phyloP scores from a whole-genome alignment of 2,797 vertebrate species.

The Eurystomus glaucurus region DNA sequence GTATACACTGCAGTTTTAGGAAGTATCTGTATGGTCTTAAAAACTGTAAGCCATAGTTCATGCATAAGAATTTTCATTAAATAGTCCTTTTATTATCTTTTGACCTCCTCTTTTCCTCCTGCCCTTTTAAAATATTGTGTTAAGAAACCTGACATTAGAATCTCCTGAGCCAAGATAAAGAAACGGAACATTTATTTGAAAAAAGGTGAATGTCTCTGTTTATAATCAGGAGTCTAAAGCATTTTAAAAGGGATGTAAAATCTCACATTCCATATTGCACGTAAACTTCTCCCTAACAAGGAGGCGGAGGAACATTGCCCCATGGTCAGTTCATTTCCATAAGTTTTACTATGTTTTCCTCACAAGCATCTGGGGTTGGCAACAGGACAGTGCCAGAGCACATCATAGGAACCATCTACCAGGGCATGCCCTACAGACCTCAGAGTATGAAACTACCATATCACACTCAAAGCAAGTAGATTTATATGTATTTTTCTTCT shows the following conservation, averaged over 20 bases:
- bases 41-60: background rate
- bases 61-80: background rate
- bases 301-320: background rate
- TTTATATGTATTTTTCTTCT: background rate
- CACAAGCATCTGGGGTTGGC: background rate
- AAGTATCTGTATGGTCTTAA: background rate
- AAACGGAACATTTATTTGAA: background rate
- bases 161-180: background rate
- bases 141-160: background rate
- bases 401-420: background rate
- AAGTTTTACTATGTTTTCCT: background rate
- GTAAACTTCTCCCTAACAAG: background rate
- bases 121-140: background rate
- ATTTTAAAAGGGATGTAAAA: background rate
- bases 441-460: background rate
- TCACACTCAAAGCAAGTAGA: background rate
- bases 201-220: background rate
- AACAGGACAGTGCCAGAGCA: background rate
- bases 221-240: background rate
- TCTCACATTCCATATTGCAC: background rate
- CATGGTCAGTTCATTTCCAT: background rate
- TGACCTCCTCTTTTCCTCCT: background rate
- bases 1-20: accelerated
- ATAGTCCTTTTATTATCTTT: background rate
- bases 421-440: background rate